Evolutionary conservation across 2,888 invertebrate species (phyloP).

Genomic region (Bhutanitis thaidina): DNA sequence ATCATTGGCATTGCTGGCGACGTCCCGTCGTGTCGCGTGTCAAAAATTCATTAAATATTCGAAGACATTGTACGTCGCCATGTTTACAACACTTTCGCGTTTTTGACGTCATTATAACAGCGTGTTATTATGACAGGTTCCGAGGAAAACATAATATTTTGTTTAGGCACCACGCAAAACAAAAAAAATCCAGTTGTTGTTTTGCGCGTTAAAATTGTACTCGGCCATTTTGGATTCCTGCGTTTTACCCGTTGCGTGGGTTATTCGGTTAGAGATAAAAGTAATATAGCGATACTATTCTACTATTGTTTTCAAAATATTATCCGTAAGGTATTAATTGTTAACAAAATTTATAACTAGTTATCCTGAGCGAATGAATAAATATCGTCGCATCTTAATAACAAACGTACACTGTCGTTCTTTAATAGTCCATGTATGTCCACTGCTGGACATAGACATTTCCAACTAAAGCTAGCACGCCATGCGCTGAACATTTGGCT

Average conservation of each 20-base stretch:
- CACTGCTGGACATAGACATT: too few species aligned
- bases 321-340: too few species aligned
- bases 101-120: slow-evolving; percentile 9
- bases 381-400: too few species aligned
- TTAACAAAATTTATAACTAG: too few species aligned
- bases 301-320: too few species aligned
- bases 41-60: slow-evolving; percentile 7
- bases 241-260: neutral
- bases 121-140: slow-evolving; percentile 12
- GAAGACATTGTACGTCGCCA: neutral
- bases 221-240: neutral
- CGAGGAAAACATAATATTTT: neutral
- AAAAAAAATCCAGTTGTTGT: slow-evolving; percentile 1
- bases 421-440: too few species aligned
- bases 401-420: too few species aligned
- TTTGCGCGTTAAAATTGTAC: neutral
- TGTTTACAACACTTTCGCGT: slow-evolving; percentile 10
- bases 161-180: neutral
- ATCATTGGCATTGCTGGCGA: neutral
- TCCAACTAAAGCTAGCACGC: too few species aligned
- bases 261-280: neutral
- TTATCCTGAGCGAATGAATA: too few species aligned
- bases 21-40: neutral
- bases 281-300: neutral
- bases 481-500: too few species aligned